Percentiles rank a stretch among this genome's conserved stretches.
Evolutionary conservation across 2,113 vertebrate species (phyloP).

Genomic region (Orthochromis indermauri): DNA sequence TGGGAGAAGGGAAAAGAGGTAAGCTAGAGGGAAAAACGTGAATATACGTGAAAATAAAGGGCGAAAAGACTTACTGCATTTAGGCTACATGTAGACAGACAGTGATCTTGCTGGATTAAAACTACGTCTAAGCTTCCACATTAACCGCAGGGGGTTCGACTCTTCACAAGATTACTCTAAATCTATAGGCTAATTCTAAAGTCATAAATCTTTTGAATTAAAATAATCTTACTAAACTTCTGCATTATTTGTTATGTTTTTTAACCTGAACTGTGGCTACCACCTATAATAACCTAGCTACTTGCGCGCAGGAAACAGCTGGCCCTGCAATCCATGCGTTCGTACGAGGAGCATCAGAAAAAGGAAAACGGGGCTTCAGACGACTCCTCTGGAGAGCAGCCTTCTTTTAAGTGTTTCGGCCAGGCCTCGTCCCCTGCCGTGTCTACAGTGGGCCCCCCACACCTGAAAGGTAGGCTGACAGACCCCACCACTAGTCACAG

Average conservation of each 20-base stretch:
- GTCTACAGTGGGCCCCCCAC: slow-evolving; percentile 83
- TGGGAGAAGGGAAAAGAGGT: slow-evolving; percentile 96
- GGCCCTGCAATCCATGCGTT: slow-evolving; percentile 92
- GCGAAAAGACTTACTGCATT: not conserved
- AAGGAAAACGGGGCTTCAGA: slow-evolving; percentile 91
- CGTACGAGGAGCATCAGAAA: slow-evolving; percentile 92
- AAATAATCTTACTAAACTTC: not conserved
- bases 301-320: slow-evolving; percentile 84
- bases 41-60: not conserved
- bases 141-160: slow-evolving; percentile 9
- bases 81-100: not conserved
- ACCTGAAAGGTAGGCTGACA: slow-evolving; percentile 82
- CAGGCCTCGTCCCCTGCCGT: slow-evolving; percentile 86
- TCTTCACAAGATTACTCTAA: not conserved
- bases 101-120: slow-evolving; percentile 17
- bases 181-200: not conserved
- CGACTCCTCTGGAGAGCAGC: slow-evolving; percentile 92
- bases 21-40: slow-evolving; percentile 28
- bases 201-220: not conserved
- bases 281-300: slow-evolving; percentile 3
- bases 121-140: not conserved
- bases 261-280: not conserved
- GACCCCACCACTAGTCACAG: slow-evolving; percentile 2
- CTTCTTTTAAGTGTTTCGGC: slow-evolving; percentile 86
- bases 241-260: not conserved